phyloP scores from a whole-genome alignment of 1,140 invertebrate species.

The Cydia splendana region DNA sequence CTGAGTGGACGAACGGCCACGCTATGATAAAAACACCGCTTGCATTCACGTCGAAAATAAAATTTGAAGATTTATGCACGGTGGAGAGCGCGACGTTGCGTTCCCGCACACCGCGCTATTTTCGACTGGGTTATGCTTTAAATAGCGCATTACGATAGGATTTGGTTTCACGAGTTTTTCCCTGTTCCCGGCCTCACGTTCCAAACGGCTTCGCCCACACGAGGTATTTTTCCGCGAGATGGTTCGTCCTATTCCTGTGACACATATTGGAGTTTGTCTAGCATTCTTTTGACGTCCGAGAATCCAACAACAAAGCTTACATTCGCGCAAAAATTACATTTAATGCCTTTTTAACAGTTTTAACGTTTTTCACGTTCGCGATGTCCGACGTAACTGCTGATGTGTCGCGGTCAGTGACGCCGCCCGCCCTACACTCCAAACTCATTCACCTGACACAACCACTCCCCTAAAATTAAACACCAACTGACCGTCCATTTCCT shows the following conservation, averaged over 20 bases:
- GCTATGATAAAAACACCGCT: constrained; percentile 53
- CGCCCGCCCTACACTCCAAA: constrained; percentile 24
- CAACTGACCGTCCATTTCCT: constrained; percentile 27
- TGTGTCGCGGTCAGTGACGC: constrained; percentile 22
- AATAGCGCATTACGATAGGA: constrained; percentile 79
- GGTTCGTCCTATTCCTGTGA: constrained; percentile 46
- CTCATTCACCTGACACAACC: constrained; percentile 31
- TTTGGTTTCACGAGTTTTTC: constrained; percentile 79
- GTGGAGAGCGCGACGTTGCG: constrained; percentile 69
- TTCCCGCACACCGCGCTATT: constrained; percentile 75
- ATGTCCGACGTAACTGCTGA: constrained; percentile 7
- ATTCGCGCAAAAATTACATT: neutral
- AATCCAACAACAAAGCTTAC: neutral
- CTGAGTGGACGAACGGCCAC: constrained; percentile 37
- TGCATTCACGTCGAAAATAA: constrained; percentile 75
- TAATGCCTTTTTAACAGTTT: neutral
- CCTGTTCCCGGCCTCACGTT: constrained; percentile 67
- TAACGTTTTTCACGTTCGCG: neutral
- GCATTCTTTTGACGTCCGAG: constrained; percentile 10
- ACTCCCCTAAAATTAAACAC: constrained; percentile 33
- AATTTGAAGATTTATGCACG: constrained; percentile 77
- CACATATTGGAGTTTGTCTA: constrained; percentile 46
- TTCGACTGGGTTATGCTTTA: constrained; percentile 79
- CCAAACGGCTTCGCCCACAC: constrained; percentile 62
- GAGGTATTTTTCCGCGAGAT: constrained; percentile 59